phyloP scores from a whole-genome alignment of 1,140 invertebrate species.

The Acromyrmex echinatior region DNA sequence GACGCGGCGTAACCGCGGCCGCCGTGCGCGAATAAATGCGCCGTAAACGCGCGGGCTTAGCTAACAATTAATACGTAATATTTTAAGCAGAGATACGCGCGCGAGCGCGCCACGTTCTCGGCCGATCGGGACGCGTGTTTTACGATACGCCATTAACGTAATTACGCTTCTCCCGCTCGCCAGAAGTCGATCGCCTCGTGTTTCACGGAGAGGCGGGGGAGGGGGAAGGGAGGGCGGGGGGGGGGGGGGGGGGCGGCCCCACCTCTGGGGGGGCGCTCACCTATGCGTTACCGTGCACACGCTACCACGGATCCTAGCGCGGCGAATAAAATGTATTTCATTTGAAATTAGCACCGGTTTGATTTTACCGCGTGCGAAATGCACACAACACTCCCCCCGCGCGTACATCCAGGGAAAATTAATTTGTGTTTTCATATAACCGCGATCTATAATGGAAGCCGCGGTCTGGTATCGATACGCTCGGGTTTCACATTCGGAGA shows the following conservation, averaged over 20 bases:
- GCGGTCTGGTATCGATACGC: conserved; percentile 33
- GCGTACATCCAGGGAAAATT: conserved; percentile 19
- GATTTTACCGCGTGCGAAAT: conserved; percentile 48
- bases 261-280: not conserved
- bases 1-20: not conserved
- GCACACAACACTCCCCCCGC: not conserved
- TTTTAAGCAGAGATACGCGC: conserved; percentile 20
- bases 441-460: conserved; percentile 59
- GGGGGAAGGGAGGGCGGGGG: not conserved
- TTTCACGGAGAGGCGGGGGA: not conserved
- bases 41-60: not conserved
- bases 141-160: conserved; percentile 60
- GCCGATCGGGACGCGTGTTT: conserved; percentile 53
- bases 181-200: conserved; percentile 39
- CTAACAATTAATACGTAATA: conserved; percentile 37
- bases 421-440: conserved; percentile 54
- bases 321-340: conserved; percentile 57
- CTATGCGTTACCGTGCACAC: not conserved
- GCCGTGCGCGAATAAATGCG: not conserved
- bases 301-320: not conserved
- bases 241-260: not conserved
- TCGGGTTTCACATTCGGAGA: conserved; percentile 30
- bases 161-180: conserved; percentile 44
- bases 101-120: not conserved
- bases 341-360: conserved; percentile 53